A percentile compares a stretch with the other conserved stretches of the same genome.
Conservation (phyloP, 2,797 vertebrate species). For the Pseudotriccus pelzelni region DNA sequence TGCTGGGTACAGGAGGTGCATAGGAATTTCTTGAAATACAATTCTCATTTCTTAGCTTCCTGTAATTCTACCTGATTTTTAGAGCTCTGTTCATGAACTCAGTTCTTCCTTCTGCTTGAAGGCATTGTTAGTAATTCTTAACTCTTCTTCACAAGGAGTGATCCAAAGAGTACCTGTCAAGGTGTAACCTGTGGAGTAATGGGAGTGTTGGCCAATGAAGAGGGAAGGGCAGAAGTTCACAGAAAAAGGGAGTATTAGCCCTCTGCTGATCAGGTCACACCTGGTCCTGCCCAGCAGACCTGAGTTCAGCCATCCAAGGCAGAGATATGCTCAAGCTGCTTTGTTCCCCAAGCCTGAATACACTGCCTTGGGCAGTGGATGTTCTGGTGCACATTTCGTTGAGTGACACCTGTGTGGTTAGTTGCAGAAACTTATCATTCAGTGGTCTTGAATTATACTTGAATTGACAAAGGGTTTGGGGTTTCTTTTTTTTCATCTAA, state of each 20-base stretch:
- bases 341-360: not conserved
- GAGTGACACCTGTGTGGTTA: not conserved
- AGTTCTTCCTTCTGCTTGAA: not conserved
- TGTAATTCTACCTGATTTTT: not conserved
- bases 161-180: not conserved
- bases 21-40: not conserved
- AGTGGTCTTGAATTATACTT: not conserved
- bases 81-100: not conserved
- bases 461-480: not conserved
- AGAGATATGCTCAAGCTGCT: rapidly evolving
- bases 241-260: not conserved
- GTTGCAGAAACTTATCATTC: not conserved
- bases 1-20: not conserved
- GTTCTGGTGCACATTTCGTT: not conserved
- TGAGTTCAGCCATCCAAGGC: not conserved
- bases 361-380: not conserved
- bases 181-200: not conserved
- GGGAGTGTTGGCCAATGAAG: not conserved
- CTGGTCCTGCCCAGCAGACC: not conserved
- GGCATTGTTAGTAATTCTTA: not conserved
- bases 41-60: not conserved
- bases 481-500: not conserved
- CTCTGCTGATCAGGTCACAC: not conserved
- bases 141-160: not conserved
- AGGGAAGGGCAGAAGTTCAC: not conserved